Evolutionary conservation across 1,140 invertebrate species (phyloP).

Genomic region (Orius insidiosus): DNA sequence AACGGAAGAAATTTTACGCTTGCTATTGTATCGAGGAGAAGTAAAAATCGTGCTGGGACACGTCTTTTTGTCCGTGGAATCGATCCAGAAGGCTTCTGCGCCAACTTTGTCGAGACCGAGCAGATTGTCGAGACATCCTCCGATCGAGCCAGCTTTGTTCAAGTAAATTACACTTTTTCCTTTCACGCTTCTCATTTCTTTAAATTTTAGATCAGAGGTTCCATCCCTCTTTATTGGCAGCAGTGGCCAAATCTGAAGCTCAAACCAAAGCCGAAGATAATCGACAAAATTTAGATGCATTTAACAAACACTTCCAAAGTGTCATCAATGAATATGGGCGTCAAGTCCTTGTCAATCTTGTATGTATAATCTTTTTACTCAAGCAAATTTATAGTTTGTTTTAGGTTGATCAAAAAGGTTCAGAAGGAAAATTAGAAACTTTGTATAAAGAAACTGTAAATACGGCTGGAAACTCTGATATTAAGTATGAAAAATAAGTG

Average conservation of each 20-base stretch:
- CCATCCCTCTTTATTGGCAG: slow-evolving; percentile 89
- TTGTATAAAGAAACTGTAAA: slow-evolving; percentile 56
- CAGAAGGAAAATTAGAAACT: slow-evolving; percentile 64
- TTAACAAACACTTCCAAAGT: slow-evolving; percentile 62
- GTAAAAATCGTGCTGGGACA: slow-evolving; percentile 57
- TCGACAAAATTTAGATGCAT: slow-evolving; percentile 60
- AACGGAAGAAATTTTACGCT: slow-evolving; percentile 70
- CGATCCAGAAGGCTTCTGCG: slow-evolving; percentile 64
- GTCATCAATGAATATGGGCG: slow-evolving; percentile 70
- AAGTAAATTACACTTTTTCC: slow-evolving; percentile 33
- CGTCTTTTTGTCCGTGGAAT: slow-evolving; percentile 42
- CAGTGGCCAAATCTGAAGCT: slow-evolving; percentile 88
- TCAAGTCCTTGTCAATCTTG: slow-evolving; percentile 81
- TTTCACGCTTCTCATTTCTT: slow-evolving; percentile 9
- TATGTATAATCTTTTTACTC: too few relatives aligned
- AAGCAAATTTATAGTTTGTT: too few relatives aligned
- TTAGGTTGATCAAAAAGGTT: slow-evolving; percentile 71
- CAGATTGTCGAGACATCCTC: slow-evolving; percentile 57
- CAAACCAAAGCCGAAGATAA: slow-evolving; percentile 66
- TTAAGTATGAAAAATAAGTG: slow-evolving; percentile 18
- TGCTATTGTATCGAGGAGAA: slow-evolving; percentile 73
- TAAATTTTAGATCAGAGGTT: slow-evolving; percentile 65
- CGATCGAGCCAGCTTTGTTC: slow-evolving; percentile 75
- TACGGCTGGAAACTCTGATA: slow-evolving; percentile 31
- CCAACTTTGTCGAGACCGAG: slow-evolving; percentile 96